Conservation (phyloP, 1,140 invertebrate species). For the Drosophila paulistorum region DNA sequence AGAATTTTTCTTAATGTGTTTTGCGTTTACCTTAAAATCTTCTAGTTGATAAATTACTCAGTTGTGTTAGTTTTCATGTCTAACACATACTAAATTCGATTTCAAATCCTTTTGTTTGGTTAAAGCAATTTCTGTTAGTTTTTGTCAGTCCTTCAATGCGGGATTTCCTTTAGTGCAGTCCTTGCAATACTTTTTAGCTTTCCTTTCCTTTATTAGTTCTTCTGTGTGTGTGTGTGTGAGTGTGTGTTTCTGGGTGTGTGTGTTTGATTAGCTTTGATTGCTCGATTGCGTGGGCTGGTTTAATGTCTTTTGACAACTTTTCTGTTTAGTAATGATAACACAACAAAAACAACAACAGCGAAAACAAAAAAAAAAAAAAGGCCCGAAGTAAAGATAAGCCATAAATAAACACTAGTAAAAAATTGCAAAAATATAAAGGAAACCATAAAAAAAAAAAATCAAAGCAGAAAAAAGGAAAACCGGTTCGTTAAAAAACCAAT, state of each 20-base stretch:
- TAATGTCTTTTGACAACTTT: conserved; percentile 52
- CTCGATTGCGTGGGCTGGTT: conserved; percentile 47
- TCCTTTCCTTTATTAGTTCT: conserved; percentile 11
- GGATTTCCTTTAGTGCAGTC: conserved; percentile 44
- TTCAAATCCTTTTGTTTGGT: not conserved
- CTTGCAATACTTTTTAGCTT: conserved; percentile 28
- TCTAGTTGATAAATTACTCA: too few species aligned
- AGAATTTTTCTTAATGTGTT: too few species aligned
- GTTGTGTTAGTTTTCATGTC: too few species aligned
- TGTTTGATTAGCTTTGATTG: conserved; percentile 39
- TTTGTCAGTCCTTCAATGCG: too few species aligned
- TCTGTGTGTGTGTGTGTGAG: not conserved
- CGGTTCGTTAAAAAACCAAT: conserved; percentile 16
- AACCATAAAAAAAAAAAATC: conserved; percentile 38
- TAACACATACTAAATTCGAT: not conserved
- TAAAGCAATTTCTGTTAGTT: not conserved
- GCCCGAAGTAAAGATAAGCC: conserved; percentile 59
- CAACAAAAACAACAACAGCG: conserved; percentile 52
- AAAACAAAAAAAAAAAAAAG: not conserved
- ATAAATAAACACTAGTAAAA: conserved; percentile 58
- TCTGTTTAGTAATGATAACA: conserved; percentile 56
- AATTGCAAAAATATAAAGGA: conserved; percentile 38
- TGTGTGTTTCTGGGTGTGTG: conserved; percentile 7
- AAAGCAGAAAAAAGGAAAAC: conserved; percentile 19
- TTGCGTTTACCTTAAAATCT: too few species aligned